Percentiles rank a stretch among this genome's conserved stretches.
Evolutionary conservation across 2,888 invertebrate genomes (phyloP).

Genomic region (Zaprionus bogoriensis): DNA sequence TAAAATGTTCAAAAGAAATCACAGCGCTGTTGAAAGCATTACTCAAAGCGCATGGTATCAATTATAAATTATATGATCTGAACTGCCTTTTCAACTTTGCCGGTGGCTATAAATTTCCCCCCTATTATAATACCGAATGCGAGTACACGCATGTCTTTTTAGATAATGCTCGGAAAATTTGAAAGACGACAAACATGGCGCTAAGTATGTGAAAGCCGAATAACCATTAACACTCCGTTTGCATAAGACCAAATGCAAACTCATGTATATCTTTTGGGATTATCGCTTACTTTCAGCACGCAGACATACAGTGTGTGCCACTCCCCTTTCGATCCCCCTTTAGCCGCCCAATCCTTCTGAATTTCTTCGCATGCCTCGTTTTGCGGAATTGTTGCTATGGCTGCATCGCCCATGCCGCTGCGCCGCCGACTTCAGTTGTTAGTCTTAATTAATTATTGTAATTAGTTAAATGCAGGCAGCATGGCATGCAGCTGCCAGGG

Average conservation of each 20-base stretch:
- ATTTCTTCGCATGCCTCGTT: slow-evolving; percentile 23
- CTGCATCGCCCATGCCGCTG: slow-evolving; percentile 20
- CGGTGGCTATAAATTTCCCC: too few relatives aligned
- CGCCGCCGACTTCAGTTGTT: slow-evolving; percentile 59
- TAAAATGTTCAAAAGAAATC: too few relatives aligned
- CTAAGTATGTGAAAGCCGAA: too few relatives aligned
- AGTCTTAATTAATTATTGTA: slow-evolving; percentile 74
- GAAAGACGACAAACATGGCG: too few relatives aligned
- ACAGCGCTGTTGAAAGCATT: too few relatives aligned
- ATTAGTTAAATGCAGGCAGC: slow-evolving; percentile 70
- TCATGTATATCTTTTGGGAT: slow-evolving; percentile 45
- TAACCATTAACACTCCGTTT: slow-evolving; percentile 45
- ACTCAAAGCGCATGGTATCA: too few relatives aligned
- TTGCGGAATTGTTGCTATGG: slow-evolving; percentile 39
- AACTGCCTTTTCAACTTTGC: too few relatives aligned
- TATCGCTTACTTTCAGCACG: slow-evolving; percentile 13
- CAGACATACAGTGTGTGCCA: slow-evolving; percentile 4
- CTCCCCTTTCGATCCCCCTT: neutral
- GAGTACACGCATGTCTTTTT: too few relatives aligned
- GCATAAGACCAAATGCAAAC: slow-evolving; percentile 37
- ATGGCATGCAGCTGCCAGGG: neutral
- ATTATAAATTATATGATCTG: too few relatives aligned
- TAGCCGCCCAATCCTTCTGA: neutral
- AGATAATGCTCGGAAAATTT: too few relatives aligned
- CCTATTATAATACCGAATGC: too few relatives aligned